These are phyloP conservation scores for Dinomys branickii DNA, from an alignment of 2,113 vertebrate species.

Conservation along the genomic window DNA sequence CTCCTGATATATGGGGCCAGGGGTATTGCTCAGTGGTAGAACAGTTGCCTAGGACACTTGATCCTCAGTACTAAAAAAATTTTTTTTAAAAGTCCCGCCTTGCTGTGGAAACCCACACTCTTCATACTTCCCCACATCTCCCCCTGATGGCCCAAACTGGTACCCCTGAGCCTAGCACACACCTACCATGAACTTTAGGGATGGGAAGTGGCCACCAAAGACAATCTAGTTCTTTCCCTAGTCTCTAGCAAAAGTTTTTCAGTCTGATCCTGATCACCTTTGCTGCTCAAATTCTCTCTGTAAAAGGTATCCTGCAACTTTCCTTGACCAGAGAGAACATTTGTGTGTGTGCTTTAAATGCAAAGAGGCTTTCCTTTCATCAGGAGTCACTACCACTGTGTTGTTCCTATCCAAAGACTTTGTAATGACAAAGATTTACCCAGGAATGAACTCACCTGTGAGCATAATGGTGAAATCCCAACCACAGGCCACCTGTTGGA, in stretches of 20 bases:
- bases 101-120: background rate
- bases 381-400: background rate
- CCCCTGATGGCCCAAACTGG: background rate
- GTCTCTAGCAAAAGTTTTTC: background rate
- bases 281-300: slow-evolving; percentile 2
- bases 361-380: slow-evolving; percentile 6
- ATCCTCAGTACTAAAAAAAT: background rate
- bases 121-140: background rate
- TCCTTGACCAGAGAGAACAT: slow-evolving; percentile 30
- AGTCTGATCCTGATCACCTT: background rate
- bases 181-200: background rate
- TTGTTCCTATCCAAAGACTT: background rate
- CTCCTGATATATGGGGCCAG: background rate
- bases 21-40: background rate
- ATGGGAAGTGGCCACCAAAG: background rate
- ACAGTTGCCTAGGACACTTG: background rate
- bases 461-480: slow-evolving; percentile 96
- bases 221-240: background rate
- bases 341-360: background rate
- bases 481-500: slow-evolving; percentile 92
- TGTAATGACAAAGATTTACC: background rate
- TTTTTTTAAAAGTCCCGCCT: background rate
- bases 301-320: background rate
- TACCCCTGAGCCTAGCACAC: background rate
- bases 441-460: slow-evolving; percentile 86